Evolutionary conservation across 2,888 invertebrate species (phyloP).

Genomic region (Osmoderma eremita): DNA sequence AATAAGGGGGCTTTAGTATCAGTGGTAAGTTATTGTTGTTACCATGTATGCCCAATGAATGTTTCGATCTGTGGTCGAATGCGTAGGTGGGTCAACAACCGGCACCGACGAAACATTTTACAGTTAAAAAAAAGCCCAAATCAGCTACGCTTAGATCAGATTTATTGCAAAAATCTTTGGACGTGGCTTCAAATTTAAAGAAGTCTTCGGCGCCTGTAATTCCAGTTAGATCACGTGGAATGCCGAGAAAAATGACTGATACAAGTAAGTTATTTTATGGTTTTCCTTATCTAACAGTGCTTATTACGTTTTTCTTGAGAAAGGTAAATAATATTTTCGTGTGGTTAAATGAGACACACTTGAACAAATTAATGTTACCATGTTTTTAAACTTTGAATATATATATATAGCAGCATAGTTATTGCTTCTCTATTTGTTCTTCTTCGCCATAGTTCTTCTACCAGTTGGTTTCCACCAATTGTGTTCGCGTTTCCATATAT

Average conservation of each 20-base stretch:
- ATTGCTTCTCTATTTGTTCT: no score
- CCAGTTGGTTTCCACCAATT: no score
- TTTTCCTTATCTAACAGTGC: not conserved
- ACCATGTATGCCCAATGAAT: not conserved
- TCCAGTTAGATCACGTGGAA: conserved; percentile 84
- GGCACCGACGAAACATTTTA: conserved; percentile 89
- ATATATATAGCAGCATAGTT: no score
- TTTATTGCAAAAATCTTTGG: conserved; percentile 88
- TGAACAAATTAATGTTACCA: no score
- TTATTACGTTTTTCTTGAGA: no score
- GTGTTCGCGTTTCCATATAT: no score
- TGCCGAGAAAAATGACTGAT: conserved; percentile 97
- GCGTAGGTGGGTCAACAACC: conserved; percentile 82
- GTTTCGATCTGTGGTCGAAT: conserved; percentile 2
- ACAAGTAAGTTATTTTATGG: conserved; percentile 73
- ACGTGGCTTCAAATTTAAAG: conserved; percentile 88
- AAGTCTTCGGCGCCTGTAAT: conserved; percentile 89
- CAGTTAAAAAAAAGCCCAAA: conserved; percentile 92
- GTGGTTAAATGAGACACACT: no score
- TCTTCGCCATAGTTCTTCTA: no score
- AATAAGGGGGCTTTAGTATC: conserved; percentile 92
- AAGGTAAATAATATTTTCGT: no score
- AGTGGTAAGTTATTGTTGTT: conserved; percentile 69
- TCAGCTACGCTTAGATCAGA: conserved; percentile 91
- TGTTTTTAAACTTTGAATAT: no score